Evolutionary conservation across 1,140 invertebrate genomes (phyloP).

Genomic region (Calephelis nemesis): DNA sequence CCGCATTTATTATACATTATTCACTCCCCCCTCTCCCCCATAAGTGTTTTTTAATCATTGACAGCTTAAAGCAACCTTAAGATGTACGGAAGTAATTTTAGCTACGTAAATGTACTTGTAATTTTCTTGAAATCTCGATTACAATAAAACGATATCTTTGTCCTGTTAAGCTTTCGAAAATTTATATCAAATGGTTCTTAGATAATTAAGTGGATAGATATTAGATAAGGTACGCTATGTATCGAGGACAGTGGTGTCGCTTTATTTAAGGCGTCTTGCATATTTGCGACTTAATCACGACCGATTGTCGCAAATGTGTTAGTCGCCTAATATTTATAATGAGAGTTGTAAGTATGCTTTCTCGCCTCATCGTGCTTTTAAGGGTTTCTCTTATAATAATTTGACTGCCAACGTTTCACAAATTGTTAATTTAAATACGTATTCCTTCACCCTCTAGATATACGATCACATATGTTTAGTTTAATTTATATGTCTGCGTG

Average conservation of each 20-base stretch:
- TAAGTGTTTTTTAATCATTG: slow-evolving; percentile 43
- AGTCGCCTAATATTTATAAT: slow-evolving; percentile 33
- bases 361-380: slow-evolving; percentile 69
- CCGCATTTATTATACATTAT: slow-evolving; percentile 62
- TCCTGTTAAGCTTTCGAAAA: slow-evolving; percentile 41
- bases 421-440: slow-evolving; percentile 57
- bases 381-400: slow-evolving; percentile 51
- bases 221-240: slow-evolving; percentile 3
- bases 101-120: slow-evolving; percentile 46
- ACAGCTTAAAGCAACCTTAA: slow-evolving; percentile 33
- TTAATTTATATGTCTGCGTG: slow-evolving; percentile 45
- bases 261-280: not conserved
- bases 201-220: slow-evolving; percentile 12
- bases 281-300: slow-evolving; percentile 5
- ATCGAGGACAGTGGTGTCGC: slow-evolving; percentile 4
- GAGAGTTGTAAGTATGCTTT: slow-evolving; percentile 68
- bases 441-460: slow-evolving; percentile 56
- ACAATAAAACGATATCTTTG: slow-evolving; percentile 14
- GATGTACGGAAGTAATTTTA: slow-evolving; percentile 40
- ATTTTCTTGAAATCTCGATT: slow-evolving; percentile 13
- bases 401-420: slow-evolving; percentile 74
- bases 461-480: slow-evolving; percentile 67
- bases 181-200: slow-evolving; percentile 51
- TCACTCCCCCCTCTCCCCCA: not conserved
- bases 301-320: not conserved